Percentiles rank a stretch among this genome's conserved stretches.
Evolutionary conservation across 2,113 vertebrate genomes (phyloP).

Genomic region (Pachypanchax playfairii): DNA sequence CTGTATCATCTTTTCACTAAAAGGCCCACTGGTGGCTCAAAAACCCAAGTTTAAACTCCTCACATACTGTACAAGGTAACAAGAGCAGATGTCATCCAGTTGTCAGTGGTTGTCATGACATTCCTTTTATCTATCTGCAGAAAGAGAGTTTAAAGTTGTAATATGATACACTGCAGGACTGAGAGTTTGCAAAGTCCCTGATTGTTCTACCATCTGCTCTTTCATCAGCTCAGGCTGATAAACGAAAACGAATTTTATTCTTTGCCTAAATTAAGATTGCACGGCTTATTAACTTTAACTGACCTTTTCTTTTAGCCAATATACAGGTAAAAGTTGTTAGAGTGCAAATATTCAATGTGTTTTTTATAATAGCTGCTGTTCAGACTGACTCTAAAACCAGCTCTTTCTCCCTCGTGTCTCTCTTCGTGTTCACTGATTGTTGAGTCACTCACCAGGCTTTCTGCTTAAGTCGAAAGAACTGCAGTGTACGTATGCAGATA

Average conservation of each 20-base stretch:
- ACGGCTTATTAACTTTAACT: not conserved
- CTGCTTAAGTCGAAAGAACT: conserved; percentile 3
- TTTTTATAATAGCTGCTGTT: conserved; percentile 3
- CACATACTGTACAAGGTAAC: conserved; percentile 10
- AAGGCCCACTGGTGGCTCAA: conserved; percentile 2
- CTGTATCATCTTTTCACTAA: conserved; percentile 11
- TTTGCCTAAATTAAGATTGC: not conserved
- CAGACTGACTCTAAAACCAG: conserved; percentile 1
- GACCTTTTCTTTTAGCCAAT: not conserved
- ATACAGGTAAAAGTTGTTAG: not conserved
- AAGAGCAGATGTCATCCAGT: conserved; percentile 12
- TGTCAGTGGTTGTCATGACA: conserved; percentile 20
- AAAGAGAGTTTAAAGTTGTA: not conserved
- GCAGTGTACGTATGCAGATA: not conserved
- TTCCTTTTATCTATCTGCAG: conserved; percentile 4
- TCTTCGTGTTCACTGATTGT: not conserved
- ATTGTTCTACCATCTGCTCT: not conserved
- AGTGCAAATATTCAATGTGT: not conserved
- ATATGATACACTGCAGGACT: not conserved
- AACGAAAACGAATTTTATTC: not conserved
- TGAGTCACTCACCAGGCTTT: conserved; percentile 3
- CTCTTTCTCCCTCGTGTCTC: conserved; percentile 6
- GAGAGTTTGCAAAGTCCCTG: not conserved
- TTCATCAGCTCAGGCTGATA: not conserved
- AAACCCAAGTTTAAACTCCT: conserved; percentile 12